Conservation (phyloP, 1,140 invertebrate species). For the Potamilus streckersoni region DNA sequence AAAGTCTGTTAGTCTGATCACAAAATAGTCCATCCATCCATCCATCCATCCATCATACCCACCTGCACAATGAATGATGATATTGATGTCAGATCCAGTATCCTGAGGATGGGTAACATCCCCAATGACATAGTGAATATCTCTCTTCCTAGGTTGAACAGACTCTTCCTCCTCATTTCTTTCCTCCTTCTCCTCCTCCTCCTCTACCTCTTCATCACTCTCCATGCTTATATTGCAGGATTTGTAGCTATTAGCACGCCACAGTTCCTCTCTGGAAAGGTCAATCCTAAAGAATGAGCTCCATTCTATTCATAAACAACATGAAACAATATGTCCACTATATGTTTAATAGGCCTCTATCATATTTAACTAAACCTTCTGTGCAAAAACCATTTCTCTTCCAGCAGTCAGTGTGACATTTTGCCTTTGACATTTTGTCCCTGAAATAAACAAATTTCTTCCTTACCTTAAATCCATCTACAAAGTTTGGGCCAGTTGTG, state of each 20-base stretch:
- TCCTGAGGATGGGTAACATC: constrained; percentile 63
- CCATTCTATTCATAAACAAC: too few species aligned
- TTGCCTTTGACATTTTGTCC: too few species aligned
- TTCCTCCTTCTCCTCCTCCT: constrained; percentile 35
- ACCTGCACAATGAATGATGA: constrained; percentile 65
- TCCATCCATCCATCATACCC: neutral
- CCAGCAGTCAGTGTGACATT: too few species aligned
- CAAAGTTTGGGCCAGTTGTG: too few species aligned
- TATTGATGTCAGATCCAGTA: constrained; percentile 40
- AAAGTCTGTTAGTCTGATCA: too few species aligned
- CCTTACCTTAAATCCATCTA: too few species aligned
- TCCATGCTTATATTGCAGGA: constrained; percentile 51
- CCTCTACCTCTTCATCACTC: constrained; percentile 47
- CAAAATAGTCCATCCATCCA: too few species aligned
- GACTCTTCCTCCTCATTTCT: constrained; percentile 38
- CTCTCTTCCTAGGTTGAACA: constrained; percentile 1
- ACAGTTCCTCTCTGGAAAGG: constrained; percentile 55
- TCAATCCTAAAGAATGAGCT: neutral
- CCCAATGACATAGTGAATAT: constrained; percentile 62
- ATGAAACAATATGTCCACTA: too few species aligned
- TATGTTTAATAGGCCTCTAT: too few species aligned
- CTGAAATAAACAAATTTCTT: too few species aligned
- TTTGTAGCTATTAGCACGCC: constrained; percentile 57
- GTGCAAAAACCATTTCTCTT: too few species aligned
- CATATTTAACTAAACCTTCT: too few species aligned